Conservation (phyloP, 2,797 vertebrate genomes). For the Enteromius anoplus region DNA sequence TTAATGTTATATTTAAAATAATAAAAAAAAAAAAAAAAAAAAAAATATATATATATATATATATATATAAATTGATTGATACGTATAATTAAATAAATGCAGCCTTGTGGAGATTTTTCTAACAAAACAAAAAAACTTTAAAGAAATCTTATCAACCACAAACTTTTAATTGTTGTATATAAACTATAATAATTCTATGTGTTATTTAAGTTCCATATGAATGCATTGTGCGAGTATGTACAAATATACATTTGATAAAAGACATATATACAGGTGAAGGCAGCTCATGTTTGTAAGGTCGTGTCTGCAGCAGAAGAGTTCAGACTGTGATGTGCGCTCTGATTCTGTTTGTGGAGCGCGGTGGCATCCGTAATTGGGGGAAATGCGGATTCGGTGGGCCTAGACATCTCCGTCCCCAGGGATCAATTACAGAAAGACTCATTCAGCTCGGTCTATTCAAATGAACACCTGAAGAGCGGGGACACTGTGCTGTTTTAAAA, state of each 20-base stretch:
- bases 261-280: background rate
- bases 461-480: constrained; percentile 89
- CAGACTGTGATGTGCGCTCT: constrained; percentile 38
- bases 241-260: background rate
- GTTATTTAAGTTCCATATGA: background rate
- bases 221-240: background rate
- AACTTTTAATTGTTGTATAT: background rate
- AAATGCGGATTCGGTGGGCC: constrained; percentile 82
- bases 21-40: no score
- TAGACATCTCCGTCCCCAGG: constrained; percentile 82
- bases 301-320: background rate
- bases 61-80: no score
- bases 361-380: constrained; percentile 77
- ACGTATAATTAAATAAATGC: background rate
- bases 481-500: constrained; percentile 84
- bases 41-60: no score
- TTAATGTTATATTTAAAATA: no score
- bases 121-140: background rate
- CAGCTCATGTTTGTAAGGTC: background rate
- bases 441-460: constrained; percentile 89
- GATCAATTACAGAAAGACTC: constrained; percentile 92
- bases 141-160: background rate
- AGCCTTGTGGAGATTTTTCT: background rate
- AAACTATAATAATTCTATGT: background rate
- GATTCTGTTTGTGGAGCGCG: constrained; percentile 56